Conservation (phyloP, 2,888 invertebrate species). For the Camptogramma bilineatum region DNA sequence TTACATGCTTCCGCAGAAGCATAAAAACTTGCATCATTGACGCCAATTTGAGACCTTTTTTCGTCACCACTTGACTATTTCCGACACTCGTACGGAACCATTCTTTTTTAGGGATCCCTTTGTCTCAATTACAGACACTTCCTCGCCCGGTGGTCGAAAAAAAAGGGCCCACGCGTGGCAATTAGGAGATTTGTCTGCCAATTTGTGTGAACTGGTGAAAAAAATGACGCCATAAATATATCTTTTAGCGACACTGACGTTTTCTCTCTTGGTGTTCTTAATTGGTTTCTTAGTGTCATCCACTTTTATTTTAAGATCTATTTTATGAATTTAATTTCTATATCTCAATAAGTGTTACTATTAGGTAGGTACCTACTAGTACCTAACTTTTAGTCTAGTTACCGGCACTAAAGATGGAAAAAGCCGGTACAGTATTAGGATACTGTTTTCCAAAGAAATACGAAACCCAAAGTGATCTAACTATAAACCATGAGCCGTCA, state of each 20-base stretch:
- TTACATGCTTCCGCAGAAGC: conserved; percentile 39
- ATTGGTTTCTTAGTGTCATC: not conserved
- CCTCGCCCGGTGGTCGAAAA: conserved; percentile 29
- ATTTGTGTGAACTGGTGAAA: conserved; percentile 23
- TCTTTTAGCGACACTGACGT: not conserved
- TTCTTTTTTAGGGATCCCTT: conserved; percentile 23
- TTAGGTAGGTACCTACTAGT: too few relatives aligned
- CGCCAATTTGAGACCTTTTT: conserved; percentile 36
- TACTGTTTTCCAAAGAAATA: not conserved
- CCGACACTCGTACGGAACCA: conserved; percentile 39
- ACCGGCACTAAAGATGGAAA: too few relatives aligned
- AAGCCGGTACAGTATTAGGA: too few relatives aligned
- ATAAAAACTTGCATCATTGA: conserved; percentile 38
- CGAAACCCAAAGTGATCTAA: not conserved
- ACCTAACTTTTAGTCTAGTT: too few relatives aligned
- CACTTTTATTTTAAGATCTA: not conserved
- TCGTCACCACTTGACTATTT: conserved; percentile 39
- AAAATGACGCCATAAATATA: conserved; percentile 11
- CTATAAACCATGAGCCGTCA: not conserved
- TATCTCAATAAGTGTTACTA: too few relatives aligned
- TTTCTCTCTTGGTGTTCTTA: not conserved
- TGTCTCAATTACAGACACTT: conserved; percentile 25
- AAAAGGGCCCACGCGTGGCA: conserved; percentile 25
- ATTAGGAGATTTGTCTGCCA: conserved; percentile 19
- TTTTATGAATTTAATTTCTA: not conserved